Evolutionary conservation across 2,888 invertebrate species (phyloP).

Genomic region (Orthosia incerta): DNA sequence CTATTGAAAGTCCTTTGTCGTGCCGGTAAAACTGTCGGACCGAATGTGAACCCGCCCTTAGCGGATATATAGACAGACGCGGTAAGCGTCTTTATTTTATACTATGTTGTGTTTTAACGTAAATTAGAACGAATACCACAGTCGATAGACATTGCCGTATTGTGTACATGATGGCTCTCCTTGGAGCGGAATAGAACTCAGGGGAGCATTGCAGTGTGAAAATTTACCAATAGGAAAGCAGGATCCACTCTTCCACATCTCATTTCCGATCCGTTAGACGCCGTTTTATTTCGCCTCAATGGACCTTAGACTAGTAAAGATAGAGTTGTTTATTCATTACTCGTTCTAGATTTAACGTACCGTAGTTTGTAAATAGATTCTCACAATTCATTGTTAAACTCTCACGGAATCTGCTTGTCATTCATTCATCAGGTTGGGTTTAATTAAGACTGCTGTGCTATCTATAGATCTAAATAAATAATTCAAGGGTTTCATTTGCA

Average conservation of each 20-base stretch:
- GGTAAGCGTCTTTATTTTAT: too few species aligned
- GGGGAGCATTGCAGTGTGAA: not conserved
- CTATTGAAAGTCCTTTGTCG: too few species aligned
- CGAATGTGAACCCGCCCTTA: too few species aligned
- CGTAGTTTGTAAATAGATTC: slow-evolving; percentile 3
- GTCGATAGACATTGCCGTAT: not conserved
- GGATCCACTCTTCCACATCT: not conserved
- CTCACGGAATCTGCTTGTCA: slow-evolving; percentile 20
- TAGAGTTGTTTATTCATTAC: not conserved
- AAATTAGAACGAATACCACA: not conserved
- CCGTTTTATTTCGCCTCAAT: not conserved
- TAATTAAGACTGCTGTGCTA: slow-evolving; percentile 22
- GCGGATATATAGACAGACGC: too few species aligned
- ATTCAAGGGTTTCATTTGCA: slow-evolving; percentile 34
- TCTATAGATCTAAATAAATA: slow-evolving; percentile 32
- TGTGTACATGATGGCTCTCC: not conserved
- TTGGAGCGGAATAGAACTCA: not conserved
- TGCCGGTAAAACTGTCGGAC: too few species aligned
- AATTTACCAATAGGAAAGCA: not conserved
- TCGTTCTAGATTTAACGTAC: not conserved
- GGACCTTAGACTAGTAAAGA: not conserved
- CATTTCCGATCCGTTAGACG: not conserved
- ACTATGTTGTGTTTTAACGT: too few species aligned
- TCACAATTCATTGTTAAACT: slow-evolving; percentile 23
- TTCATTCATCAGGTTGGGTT: slow-evolving; percentile 32